Evolutionary conservation across 2,113 vertebrate species (phyloP).

Genomic region (Brachyhypopomus occidentalis): DNA sequence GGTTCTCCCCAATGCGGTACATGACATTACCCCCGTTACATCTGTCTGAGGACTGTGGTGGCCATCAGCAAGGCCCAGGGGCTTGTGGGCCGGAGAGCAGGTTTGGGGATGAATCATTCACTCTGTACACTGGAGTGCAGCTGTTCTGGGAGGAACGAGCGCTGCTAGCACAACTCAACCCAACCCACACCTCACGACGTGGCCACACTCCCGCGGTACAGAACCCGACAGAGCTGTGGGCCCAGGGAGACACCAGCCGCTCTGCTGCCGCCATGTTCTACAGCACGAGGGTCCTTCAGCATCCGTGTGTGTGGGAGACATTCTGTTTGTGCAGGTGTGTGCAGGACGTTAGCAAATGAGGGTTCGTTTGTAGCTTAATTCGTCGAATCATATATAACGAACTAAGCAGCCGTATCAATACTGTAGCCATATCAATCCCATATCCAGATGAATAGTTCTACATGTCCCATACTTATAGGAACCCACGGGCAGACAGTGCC

Average conservation of each 20-base stretch:
- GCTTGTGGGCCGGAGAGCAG: constrained; percentile 15
- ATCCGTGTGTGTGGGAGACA: background rate
- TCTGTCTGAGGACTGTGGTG: background rate
- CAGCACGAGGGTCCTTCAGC: background rate
- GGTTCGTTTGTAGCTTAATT: background rate
- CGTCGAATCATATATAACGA: background rate
- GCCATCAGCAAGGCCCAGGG: constrained; percentile 17
- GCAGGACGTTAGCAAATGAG: background rate
- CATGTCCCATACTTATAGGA: background rate
- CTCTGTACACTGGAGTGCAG: constrained; percentile 30
- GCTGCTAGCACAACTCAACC: background rate
- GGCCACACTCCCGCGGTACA: background rate
- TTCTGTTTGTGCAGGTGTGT: background rate
- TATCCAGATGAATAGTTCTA: background rate
- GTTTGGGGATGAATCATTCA: constrained; percentile 46
- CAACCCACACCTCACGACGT: background rate
- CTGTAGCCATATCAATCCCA: too few relatives aligned
- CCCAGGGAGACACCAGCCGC: background rate
- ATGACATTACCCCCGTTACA: background rate
- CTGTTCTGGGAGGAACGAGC: constrained; percentile 24
- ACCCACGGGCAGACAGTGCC: background rate
- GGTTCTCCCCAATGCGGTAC: background rate
- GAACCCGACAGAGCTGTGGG: background rate
- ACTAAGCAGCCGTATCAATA: background rate
- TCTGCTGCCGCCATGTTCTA: background rate